phyloP scores from a whole-genome alignment of 92 coral and sea anemone genomes.

The Bergia sp. region DNA sequence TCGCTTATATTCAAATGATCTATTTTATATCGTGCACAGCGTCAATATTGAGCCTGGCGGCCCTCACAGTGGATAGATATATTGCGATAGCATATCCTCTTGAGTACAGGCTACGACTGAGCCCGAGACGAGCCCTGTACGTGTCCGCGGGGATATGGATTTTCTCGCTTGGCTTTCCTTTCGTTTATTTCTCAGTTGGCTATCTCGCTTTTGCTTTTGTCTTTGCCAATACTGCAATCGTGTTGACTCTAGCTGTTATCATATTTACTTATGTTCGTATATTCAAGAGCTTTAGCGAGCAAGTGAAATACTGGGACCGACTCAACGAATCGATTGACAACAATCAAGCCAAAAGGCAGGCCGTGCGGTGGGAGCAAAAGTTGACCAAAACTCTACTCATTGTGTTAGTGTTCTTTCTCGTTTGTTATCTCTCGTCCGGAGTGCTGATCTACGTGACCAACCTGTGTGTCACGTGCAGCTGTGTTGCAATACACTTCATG shows the following conservation, averaged over 20 bases:
- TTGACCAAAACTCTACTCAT: slow-evolving; percentile 86
- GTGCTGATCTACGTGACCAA: slow-evolving; percentile 87
- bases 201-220: slow-evolving; percentile 79
- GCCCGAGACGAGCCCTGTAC: slow-evolving; percentile 71
- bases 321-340: slow-evolving; percentile 46
- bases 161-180: slow-evolving; percentile 75
- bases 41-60: slow-evolving; percentile 86
- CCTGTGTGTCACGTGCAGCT: slow-evolving; percentile 79
- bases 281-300: slow-evolving; percentile 66
- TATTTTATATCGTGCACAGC: slow-evolving; percentile 83
- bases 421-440: slow-evolving; percentile 80
- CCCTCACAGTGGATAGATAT: slow-evolving; percentile 86
- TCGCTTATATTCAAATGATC: slow-evolving; percentile 60
- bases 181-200: slow-evolving; percentile 75
- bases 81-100: slow-evolving; percentile 84
- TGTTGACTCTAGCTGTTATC: slow-evolving; percentile 64
- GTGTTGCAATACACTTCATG: slow-evolving; percentile 81
- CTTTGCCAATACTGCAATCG: slow-evolving; percentile 71
- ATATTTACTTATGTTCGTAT: slow-evolving; percentile 71
- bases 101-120: slow-evolving; percentile 72
- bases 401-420: slow-evolving; percentile 68
- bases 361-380: slow-evolving; percentile 76
- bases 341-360: slow-evolving; percentile 74
- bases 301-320: slow-evolving; percentile 66
- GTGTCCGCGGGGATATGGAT: slow-evolving; percentile 82